A percentile compares a stretch with the other conserved stretches of the same genome.
Evolutionary conservation across 2,797 vertebrate species (phyloP).

Genomic region (Enteromius paludinosus): DNA sequence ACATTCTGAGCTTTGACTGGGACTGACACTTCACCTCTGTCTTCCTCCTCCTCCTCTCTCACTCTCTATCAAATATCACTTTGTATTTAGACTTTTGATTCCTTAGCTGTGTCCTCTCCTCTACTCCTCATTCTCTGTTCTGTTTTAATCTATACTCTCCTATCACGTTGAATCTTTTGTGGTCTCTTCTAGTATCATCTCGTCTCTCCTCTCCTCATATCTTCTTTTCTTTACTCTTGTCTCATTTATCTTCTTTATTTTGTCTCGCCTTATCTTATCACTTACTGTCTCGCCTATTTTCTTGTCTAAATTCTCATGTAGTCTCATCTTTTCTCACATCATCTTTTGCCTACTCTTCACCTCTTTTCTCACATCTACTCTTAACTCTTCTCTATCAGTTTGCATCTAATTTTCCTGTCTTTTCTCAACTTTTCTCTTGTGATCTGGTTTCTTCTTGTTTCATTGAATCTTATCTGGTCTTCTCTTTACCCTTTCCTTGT

Average conservation of each 20-base stretch:
- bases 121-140: background rate
- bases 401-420: background rate
- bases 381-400: background rate
- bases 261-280: background rate
- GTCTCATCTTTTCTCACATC: background rate
- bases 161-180: background rate
- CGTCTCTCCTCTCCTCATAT: background rate
- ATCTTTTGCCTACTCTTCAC: background rate
- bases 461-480: background rate
- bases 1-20: slow-evolving; percentile 42
- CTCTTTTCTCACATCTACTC: background rate
- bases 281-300: background rate
- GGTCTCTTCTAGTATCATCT: background rate
- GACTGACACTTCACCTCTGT: slow-evolving; percentile 35
- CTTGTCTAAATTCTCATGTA: background rate
- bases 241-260: background rate
- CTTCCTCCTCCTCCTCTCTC: slow-evolving; percentile 25
- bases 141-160: background rate
- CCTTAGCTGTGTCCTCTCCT: background rate
- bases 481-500: background rate
- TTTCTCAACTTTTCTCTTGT: background rate
- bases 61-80: slow-evolving; percentile 20
- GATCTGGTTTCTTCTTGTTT: background rate
- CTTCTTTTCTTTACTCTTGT: background rate
- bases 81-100: slow-evolving; percentile 25